These are phyloP conservation scores for Drosophila kikkawai DNA, from an alignment of 1,140 invertebrate genomes.

Conservation along the genomic window DNA sequence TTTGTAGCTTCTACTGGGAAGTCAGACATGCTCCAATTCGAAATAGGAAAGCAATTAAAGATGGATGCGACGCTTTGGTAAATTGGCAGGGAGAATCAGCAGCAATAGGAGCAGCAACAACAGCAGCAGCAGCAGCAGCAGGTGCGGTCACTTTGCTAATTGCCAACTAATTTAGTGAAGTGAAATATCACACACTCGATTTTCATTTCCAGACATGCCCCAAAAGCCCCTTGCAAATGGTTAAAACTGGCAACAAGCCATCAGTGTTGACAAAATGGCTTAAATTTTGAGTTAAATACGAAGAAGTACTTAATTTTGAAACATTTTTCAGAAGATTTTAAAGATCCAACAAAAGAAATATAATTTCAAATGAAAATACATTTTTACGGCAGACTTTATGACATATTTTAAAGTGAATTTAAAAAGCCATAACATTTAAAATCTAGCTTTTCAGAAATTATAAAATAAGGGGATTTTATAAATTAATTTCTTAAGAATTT, in stretches of 20 bases:
- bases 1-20: conserved; percentile 2
- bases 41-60: conserved; percentile 50
- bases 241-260: neutral
- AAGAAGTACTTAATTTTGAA: no score
- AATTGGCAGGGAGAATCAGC: conserved; percentile 11
- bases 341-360: no score
- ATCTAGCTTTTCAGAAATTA: no score
- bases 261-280: conserved; percentile 10
- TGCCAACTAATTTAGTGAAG: conserved; percentile 70
- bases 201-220: conserved; percentile 1
- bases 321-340: neutral
- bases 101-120: neutral
- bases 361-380: no score
- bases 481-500: no score
- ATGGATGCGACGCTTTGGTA: conserved; percentile 27
- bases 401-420: no score
- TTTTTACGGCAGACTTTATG: no score
- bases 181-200: conserved; percentile 25
- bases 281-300: neutral
- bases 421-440: no score
- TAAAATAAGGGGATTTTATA: no score
- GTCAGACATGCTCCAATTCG: conserved; percentile 26
- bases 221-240: conserved; percentile 7
- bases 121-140: conserved; percentile 24
- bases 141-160: conserved; percentile 66